Base-by-base conservation (phyloP, 2,888 invertebrate species). In the Lymantria monacha region DNA sequence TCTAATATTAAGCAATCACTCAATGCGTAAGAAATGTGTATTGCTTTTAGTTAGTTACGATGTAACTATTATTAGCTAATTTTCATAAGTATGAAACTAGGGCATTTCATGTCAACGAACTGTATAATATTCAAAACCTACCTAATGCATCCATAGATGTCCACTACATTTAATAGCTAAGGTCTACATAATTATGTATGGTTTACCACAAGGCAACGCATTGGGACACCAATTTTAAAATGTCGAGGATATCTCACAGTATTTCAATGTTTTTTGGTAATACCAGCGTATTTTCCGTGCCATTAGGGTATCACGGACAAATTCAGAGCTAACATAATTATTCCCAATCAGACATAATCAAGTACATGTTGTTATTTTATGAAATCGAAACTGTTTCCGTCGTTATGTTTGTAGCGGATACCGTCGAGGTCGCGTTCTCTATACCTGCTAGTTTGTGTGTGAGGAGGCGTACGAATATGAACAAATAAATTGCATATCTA, bases 371-470 rank as follows among this genome's bases (percentile, higher is more conserved):
- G 33, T 51, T 70, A 75, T 76, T 78, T 77, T 71, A 63, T 66
- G 56, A 65, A 74, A 76, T 77, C 66, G 62, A 67, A 64, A 60
- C 59, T 57, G 68, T 79, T 83, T 85, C 83, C 85, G 82, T 66
- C 76, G 67, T 51, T 22, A 65, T 69, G 69, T 70, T 69, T 71
- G 72, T 66, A 79, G 70, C 85, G 86, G 86, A 85, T 79, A 75
- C 76, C 64, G 52, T 13, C 85, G 76, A 87, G 86, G 87, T 61
- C 84, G 70, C 40, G 74, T 56, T 69, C 78, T 80, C 68, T 50
- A 52, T 52, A 60, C 66, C 63, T 64, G 54, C 63, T 57, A 33
- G 22, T 22, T 3, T 22, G 5, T 22, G 22, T 22, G 22, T 22
- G 22, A 22, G 22, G 22, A 22, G 22, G 22, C 22, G 22, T 22